Conservation (phyloP, 2,888 invertebrate species). For the Tetragnatha montana region DNA sequence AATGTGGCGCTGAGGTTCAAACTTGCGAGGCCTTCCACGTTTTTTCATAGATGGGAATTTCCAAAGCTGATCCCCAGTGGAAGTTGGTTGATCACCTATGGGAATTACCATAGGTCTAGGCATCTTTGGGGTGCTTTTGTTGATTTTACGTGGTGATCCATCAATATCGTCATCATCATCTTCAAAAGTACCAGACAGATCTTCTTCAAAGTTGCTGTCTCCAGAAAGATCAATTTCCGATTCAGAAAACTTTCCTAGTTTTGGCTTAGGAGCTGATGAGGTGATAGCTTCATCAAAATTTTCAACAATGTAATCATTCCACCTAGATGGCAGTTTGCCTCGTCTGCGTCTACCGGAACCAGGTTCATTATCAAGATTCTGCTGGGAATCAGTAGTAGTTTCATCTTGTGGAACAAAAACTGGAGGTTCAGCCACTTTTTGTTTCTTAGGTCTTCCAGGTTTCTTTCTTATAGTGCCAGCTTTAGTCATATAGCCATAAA, state of each 20-base stretch:
- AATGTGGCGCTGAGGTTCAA: conserved; percentile 64
- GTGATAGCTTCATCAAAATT: conserved; percentile 70
- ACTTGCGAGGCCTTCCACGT: conserved; percentile 67
- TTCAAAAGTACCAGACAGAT: conserved; percentile 48
- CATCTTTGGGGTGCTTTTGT: conserved; percentile 39
- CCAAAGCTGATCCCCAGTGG: conserved; percentile 48
- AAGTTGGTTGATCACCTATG: conserved; percentile 23
- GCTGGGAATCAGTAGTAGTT: conserved; percentile 55
- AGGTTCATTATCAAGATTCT: conserved; percentile 28
- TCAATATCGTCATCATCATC: conserved; percentile 63
- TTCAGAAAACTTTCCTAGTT: conserved; percentile 63
- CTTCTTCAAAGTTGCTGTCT: conserved; percentile 64
- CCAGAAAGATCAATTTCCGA: conserved; percentile 64
- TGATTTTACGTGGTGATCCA: conserved; percentile 12
- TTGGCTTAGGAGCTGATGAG: conserved; percentile 51
- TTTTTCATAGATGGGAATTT: conserved; percentile 49
- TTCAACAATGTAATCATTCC: conserved; percentile 70
- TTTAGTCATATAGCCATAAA: conserved; percentile 40
- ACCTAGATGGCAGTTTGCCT: conserved; percentile 65
- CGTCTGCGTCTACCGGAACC: conserved; percentile 47
- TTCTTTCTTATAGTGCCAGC: conserved; percentile 35
- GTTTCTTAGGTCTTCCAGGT: conserved; percentile 66
- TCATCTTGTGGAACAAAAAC: conserved; percentile 46
- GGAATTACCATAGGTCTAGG: conserved; percentile 57
- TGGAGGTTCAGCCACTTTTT: conserved; percentile 42